phyloP scores from a whole-genome alignment of 2,888 invertebrate genomes.

The Eilema depressum region DNA sequence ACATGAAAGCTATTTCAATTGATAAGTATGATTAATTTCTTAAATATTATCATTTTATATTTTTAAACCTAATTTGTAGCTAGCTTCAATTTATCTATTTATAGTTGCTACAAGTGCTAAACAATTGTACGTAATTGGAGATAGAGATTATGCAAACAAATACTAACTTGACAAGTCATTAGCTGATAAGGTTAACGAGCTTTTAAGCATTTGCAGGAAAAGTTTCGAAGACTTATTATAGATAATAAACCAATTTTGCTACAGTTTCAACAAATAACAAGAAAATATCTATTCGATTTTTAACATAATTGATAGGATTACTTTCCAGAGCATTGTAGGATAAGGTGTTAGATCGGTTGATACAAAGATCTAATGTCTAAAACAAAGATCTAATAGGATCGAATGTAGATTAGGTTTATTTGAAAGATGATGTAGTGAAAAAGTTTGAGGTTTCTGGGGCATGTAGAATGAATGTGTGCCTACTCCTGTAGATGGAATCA shows the following conservation, averaged over 20 bases:
- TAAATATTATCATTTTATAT: not conserved
- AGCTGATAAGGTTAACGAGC: slow-evolving; percentile 15
- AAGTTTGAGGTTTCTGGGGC: not conserved
- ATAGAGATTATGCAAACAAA: slow-evolving; percentile 27
- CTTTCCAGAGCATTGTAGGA: too few species aligned
- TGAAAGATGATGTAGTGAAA: not conserved
- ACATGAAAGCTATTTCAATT: not conserved
- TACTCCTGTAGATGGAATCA: too few species aligned
- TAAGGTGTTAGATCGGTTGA: not conserved
- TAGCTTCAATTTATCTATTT: not conserved
- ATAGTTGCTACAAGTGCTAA: slow-evolving; percentile 17
- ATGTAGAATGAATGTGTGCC: not conserved
- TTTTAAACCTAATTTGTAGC: not conserved
- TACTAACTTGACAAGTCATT: slow-evolving; percentile 22
- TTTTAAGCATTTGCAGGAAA: not conserved
- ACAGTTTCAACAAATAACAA: not conserved
- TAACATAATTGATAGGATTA: too few species aligned
- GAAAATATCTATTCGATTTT: too few species aligned
- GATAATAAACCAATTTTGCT: not conserved
- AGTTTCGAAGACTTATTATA: not conserved
- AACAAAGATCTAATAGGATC: not conserved
- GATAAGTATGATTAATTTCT: not conserved
- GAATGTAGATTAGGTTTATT: too few species aligned
- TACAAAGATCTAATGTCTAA: not conserved
- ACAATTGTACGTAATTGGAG: slow-evolving; percentile 22